phyloP scores from a whole-genome alignment of 2,888 invertebrate species.

The Pteria penguin region DNA sequence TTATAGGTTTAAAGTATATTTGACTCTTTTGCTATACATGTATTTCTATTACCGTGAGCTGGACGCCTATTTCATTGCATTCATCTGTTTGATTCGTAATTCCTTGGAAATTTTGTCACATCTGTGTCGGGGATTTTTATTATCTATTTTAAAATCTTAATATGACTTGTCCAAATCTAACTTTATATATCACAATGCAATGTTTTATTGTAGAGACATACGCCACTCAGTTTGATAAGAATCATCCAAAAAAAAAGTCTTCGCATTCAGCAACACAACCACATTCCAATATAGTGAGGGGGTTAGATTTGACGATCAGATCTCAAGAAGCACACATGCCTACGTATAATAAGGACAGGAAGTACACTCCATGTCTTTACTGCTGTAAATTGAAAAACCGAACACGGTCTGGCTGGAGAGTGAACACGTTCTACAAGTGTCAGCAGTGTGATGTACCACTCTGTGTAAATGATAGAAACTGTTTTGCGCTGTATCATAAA shows the following conservation, averaged over 20 bases:
- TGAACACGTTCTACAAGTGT: constrained; percentile 34
- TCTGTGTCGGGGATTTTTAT: too few relatives aligned
- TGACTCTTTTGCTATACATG: too few relatives aligned
- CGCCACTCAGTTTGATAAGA: constrained; percentile 2
- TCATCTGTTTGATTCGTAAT: too few relatives aligned
- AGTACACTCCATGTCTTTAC: constrained; percentile 30
- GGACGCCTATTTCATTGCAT: too few relatives aligned
- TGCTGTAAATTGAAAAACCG: constrained; percentile 27
- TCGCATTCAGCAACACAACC: not conserved
- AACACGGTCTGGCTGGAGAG: constrained; percentile 33
- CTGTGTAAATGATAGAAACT: constrained; percentile 31
- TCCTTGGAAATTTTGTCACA: too few relatives aligned
- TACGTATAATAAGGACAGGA: constrained; percentile 33
- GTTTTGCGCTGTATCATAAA: constrained; percentile 33
- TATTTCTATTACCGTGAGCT: too few relatives aligned
- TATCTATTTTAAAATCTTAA: too few relatives aligned
- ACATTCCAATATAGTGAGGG: constrained; percentile 6
- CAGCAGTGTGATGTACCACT: constrained; percentile 30
- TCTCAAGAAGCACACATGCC: constrained; percentile 30
- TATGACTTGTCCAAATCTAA: too few relatives aligned
- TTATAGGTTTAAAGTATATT: too few relatives aligned
- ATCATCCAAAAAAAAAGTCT: not conserved
- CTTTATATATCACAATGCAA: too few relatives aligned
- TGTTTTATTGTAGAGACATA: too few relatives aligned
- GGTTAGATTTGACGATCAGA: constrained; percentile 15